Evolutionary conservation across 1,140 invertebrate genomes (phyloP), one percentile per base, ranked within the genome.

Genomic region (Cyclargus thomasi): DNA sequence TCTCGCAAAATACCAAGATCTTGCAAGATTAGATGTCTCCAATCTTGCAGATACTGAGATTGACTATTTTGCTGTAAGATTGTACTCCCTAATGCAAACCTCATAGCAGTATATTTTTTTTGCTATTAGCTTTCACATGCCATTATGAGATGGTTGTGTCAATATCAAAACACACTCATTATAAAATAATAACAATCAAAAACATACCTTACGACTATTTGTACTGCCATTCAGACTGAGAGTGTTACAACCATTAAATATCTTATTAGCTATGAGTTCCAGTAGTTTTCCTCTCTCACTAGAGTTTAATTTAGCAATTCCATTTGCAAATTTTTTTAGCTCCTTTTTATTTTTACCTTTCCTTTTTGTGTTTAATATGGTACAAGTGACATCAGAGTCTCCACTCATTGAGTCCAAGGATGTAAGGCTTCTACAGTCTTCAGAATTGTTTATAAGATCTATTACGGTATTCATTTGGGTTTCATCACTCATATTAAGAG

Each of bases 381-480:
- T 72, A 20, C 55, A 57, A 1, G 85, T 87, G 0, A 88, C 81
- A 36, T 88, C 76, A 0, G 85, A 88, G 17, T 90, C 85, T 2
- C 80, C 79, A 66, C 82, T 86, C 76, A 86, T 77, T 0, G 84
- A 83, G 0, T 78, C 67, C 74, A 67, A 82, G n/a, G 73, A 63
- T 64, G 63, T 21, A 5, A 65, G 66, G 67, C 74, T 77, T 17
- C 83, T 77, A 10, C 66, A 55, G 16, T 21, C 64, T 55, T 80
- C 75, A 22, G 70, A 59, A 29, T 55, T 71, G 64, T 81, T 79
- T 4, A 72, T 80, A 68, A 89, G 66, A 74, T 88, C 83, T 65
- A 89, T 83, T 7, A 87, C 74, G 11, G 77, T 79, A 67, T 78
- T 73, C 0, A 36, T 69, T 20, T 62, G 17, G 16, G 70, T 62